Base-by-base conservation (phyloP, 2,113 vertebrate species). In the Eurypyga helias region DNA sequence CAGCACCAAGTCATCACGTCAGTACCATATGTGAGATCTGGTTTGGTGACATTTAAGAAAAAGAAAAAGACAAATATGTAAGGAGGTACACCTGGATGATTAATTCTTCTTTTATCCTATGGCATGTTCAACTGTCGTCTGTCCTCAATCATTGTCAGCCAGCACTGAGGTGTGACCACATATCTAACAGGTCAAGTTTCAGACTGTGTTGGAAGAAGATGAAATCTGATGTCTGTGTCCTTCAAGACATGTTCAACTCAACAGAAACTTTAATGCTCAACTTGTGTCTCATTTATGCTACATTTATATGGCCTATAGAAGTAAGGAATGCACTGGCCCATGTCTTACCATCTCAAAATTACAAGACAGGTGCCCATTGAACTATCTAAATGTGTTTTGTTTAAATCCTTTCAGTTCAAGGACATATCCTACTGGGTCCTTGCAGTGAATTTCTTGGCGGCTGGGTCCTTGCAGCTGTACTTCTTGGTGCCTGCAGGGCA, bases 141-240 rank as follows among this genome's bases (percentile, higher is more conserved):
- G 13, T 13, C 29, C n/a, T 11, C 55, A 29, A 1, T 0, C 3
- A 23, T 2, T 61, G 31, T 25, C 82, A 82, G 69, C 31, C 57
- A 61, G 65, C 46, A 14, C 21, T 0, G 0, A 80, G 65, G 45
- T 21, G 67, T 20, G 17, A 17, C 36, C 83, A 57, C 54, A 80
- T 21, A n/a, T 10, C 36, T 41, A 19, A 2, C 13, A 67, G 38
- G 16, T 33, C 12, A 5, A 18, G 16, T 43, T 26, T 20, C 3
- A 17, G 34, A 8, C 1, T 20, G 7, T 17, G 31, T 0, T 49
- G 54, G 28, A 86, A 33, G 36, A 49, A 60, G 6, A 10, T 61
- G n/a, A 58, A 67, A 20, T 26, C 16, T 36, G 36, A 21, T 45
- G 29, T 26, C 62, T 70, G 6, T 2, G 0, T 43, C n/a, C 67